A percentile compares a stretch with the other conserved stretches of the same genome.
Evolutionary conservation across 2,888 invertebrate species (phyloP).

Genomic region (Philereme vetulata): DNA sequence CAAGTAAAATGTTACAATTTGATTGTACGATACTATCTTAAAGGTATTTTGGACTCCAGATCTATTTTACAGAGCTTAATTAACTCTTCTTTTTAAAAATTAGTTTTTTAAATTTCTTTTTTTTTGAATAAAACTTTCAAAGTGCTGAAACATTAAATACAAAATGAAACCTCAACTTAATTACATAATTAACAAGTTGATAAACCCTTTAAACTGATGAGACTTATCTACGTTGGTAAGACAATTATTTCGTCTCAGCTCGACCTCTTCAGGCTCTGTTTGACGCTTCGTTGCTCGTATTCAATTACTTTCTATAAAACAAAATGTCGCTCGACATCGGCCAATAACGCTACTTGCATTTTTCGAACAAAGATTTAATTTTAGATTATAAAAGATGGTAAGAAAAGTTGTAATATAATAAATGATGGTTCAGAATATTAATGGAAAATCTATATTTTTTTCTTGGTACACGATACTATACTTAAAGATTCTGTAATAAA

Average conservation of each 20-base stretch:
- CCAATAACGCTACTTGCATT: conserved; percentile 62
- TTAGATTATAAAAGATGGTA: conserved; percentile 61
- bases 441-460: conserved; percentile 20
- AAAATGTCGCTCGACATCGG: conserved; percentile 62
- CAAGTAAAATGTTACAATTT: no score
- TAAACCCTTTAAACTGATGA: conserved; percentile 36
- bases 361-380: conserved; percentile 71
- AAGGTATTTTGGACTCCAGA: no score
- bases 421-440: conserved; percentile 15
- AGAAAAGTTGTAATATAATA: conserved; percentile 22
- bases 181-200: conserved; percentile 21
- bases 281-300: conserved; percentile 60
- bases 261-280: conserved; percentile 58
- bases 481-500: no score
- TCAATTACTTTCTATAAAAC: conserved; percentile 68
- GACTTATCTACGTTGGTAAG: conserved; percentile 49
- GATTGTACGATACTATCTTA: no score
- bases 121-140: conserved; percentile 2
- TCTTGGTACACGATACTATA: not conserved
- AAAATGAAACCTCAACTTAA: conserved; percentile 15
- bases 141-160: not conserved
- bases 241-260: conserved; percentile 62
- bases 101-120: not conserved
- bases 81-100: no score
- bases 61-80: no score